Conservation (phyloP, 2,888 invertebrate species). For the Plagiodera versicolora region DNA sequence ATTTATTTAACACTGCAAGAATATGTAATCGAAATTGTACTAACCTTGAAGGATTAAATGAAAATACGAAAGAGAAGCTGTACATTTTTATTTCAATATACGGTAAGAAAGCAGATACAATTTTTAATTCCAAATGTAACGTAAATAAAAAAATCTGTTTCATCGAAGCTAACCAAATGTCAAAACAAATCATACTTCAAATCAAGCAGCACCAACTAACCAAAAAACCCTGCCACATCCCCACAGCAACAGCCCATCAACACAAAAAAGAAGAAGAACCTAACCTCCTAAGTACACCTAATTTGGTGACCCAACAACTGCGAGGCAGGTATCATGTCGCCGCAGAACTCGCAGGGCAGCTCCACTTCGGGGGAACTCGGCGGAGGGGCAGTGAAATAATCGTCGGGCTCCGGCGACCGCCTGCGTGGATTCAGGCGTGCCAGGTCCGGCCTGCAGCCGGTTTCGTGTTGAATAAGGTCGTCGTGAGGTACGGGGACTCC, state of each 20-base stretch:
- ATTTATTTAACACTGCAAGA: no score
- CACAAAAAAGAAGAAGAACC: slow-evolving; percentile 1
- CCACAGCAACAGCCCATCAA: background rate
- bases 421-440: slow-evolving; percentile 47
- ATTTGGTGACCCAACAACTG: slow-evolving; percentile 61
- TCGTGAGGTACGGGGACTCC: slow-evolving; percentile 57
- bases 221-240: no score
- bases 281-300: slow-evolving; percentile 45
- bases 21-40: no score
- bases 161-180: no score
- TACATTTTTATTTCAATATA: no score
- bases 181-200: no score
- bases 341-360: slow-evolving; percentile 66
- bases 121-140: no score
- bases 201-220: no score
- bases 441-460: slow-evolving; percentile 55
- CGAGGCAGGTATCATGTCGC: slow-evolving; percentile 56
- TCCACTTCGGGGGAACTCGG: slow-evolving; percentile 52
- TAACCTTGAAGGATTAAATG: no score
- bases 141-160: no score
- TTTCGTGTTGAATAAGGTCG: slow-evolving; percentile 58
- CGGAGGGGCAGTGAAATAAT: slow-evolving; percentile 39
- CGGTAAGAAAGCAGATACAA: no score
- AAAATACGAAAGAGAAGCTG: no score
- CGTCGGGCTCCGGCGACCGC: slow-evolving; percentile 38